Evolutionary conservation across 1,140 invertebrate species (phyloP).

Genomic region (Xylocopa sonorina): DNA sequence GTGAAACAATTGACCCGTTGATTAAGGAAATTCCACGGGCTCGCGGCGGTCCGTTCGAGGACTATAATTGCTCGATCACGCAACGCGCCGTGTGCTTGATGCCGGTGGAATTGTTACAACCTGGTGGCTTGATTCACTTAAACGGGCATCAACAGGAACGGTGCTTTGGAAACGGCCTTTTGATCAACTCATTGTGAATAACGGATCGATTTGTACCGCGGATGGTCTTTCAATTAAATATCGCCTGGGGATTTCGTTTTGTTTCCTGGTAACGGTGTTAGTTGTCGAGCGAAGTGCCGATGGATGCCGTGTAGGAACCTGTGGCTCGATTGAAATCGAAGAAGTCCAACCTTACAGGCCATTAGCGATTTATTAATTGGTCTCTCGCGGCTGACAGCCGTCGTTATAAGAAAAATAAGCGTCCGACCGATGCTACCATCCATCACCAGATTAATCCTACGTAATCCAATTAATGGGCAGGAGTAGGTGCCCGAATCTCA

Average conservation of each 20-base stretch:
- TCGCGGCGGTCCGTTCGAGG: background rate
- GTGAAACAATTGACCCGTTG: slow-evolving; percentile 56
- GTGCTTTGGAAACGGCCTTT: slow-evolving; percentile 7
- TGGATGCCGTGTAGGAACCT: background rate
- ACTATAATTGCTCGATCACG: slow-evolving; percentile 57
- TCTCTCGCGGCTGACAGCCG: background rate
- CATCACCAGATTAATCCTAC: background rate
- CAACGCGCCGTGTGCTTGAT: background rate
- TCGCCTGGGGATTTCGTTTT: background rate
- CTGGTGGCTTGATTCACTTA: slow-evolving; percentile 24
- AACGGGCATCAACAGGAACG: slow-evolving; percentile 51
- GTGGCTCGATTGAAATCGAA: too few species aligned
- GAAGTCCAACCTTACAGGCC: background rate
- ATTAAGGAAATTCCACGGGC: slow-evolving; percentile 53
- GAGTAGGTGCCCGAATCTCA: too few species aligned
- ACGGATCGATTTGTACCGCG: slow-evolving; percentile 5
- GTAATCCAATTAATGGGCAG: background rate
- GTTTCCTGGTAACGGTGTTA: slow-evolving; percentile 9
- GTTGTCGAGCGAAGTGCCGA: background rate
- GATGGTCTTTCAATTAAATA: slow-evolving; percentile 27
- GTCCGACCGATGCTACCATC: background rate
- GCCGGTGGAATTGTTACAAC: slow-evolving; percentile 36
- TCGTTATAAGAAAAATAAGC: background rate
- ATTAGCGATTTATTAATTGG: background rate
- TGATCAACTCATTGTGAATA: slow-evolving; percentile 56